A percentile compares a stretch with the other conserved stretches of the same genome.
Evolutionary conservation across 37 sponge, comb jelly and placozoan species (phyloP).

Genomic region (Mnemiopsis leidyi): DNA sequence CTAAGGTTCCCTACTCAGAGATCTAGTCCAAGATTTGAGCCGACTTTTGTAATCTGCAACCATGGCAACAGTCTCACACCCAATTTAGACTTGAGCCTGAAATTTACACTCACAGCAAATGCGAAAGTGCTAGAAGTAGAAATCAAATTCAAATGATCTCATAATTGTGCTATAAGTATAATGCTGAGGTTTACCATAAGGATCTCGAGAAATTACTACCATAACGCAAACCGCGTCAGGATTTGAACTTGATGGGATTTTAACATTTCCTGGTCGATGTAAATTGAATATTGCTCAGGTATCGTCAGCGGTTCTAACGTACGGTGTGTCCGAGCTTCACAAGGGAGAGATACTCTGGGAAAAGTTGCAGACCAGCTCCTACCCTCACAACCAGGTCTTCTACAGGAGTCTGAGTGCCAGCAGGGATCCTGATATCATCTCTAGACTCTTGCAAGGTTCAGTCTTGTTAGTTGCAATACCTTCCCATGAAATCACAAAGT

Average conservation of each 20-base stretch:
- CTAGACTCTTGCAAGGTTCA: conserved; percentile 15
- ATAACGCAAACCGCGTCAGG: too few species aligned
- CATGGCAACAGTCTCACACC: background rate
- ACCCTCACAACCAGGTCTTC: background rate
- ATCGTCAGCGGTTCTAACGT: background rate
- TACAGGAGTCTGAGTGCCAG: background rate
- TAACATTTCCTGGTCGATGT: background rate
- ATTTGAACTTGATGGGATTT: too few species aligned
- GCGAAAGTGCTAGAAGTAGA: too few species aligned
- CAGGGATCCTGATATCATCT: background rate
- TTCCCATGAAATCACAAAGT: background rate
- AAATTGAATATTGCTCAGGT: background rate
- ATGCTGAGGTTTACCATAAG: too few species aligned
- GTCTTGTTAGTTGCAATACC: background rate
- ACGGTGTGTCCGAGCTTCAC: background rate
- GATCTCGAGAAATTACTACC: too few species aligned
- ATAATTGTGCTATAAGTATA: too few species aligned
- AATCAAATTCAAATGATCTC: too few species aligned
- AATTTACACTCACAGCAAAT: background rate
- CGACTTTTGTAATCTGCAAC: background rate
- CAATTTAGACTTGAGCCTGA: background rate
- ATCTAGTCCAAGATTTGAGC: background rate
- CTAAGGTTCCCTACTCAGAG: background rate
- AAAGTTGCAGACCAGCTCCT: background rate
- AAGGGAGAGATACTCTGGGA: background rate